Evolutionary conservation across 2,113 vertebrate genomes (phyloP), one percentile per base, ranked within the genome.

Genomic region (Perognathus longimembris): DNA sequence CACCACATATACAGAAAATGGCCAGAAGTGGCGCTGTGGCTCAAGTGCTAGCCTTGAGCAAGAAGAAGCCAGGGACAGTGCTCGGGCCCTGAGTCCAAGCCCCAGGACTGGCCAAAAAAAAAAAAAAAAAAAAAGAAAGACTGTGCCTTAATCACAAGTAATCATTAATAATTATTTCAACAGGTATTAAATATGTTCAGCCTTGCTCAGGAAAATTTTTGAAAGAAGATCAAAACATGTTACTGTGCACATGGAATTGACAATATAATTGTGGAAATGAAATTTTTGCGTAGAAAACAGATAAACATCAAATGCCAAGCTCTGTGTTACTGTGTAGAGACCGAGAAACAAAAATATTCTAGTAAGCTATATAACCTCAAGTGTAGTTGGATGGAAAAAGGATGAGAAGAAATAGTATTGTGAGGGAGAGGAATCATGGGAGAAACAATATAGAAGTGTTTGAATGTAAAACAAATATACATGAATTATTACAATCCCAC

Each of bases 251-350:
- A 21, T 40, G 73, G 32, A 73, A 89, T 92, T 93, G 89, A 69
- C 11, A 87, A 57, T 86, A 86, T 18, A 71, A 36, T 80, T 94
- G 22, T 71, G 32, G 59, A 86, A 66, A 91, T 77, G 71, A 83
- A 92, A 89, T 81, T 70, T 89, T 26, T 28, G 83, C n/a, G 61
- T 89, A 95, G 89, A 17, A 75, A 75, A 54, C 75, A 79, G n/a
- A 89, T 36, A 93, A 74, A 61, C 42, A 79, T 76, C 75, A 79
- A 88, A 11, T 78, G 30, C 11, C 88, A 90, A 76, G 17, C 24
- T 86, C 21, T 64, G 26, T 71, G 21, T 63, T 89, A 36, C 3
- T 93, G 67, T 94, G 73, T 6, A 63, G 15, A 28, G 38, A 79
- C 71, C 66, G 59, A 92, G 28, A 89, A 76, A 70, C 50, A 71